phyloP scores from a whole-genome alignment of 2,888 invertebrate species.

The Diarsia brunnea region DNA sequence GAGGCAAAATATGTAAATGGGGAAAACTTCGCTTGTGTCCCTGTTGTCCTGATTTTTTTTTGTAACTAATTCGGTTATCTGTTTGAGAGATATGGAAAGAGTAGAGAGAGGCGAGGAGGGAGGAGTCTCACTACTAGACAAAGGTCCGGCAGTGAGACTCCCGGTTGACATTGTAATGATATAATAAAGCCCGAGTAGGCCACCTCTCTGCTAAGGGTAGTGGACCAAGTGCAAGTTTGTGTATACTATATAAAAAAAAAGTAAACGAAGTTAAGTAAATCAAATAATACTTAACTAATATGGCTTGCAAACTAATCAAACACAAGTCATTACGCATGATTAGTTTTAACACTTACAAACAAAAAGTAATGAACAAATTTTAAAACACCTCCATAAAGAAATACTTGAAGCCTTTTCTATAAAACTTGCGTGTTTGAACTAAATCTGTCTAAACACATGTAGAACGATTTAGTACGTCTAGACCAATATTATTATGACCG shows the following conservation, averaged over 20 bases:
- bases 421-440: slow-evolving; percentile 51
- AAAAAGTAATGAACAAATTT: slow-evolving; percentile 41
- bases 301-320: background rate
- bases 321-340: slow-evolving; percentile 19
- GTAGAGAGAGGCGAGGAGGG: background rate
- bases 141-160: background rate
- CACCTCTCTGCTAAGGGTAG: background rate
- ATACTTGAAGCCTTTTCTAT: slow-evolving; percentile 31
- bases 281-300: background rate
- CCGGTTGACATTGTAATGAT: background rate
- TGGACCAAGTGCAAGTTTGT: background rate
- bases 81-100: background rate
- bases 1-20: background rate
- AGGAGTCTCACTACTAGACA: no score
- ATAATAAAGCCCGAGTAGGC: no score
- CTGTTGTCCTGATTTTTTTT: background rate
- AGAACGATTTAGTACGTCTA: slow-evolving; percentile 64
- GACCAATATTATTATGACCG: slow-evolving; percentile 52
- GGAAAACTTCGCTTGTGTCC: background rate
- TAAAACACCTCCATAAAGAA: slow-evolving; percentile 30
- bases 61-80: no score
- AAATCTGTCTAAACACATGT: slow-evolving; percentile 43
- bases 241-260: background rate
- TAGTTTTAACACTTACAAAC: slow-evolving; percentile 7
- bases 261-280: background rate